Percentiles rank a stretch among this genome's conserved stretches.
Conservation (phyloP, 2,113 vertebrate genomes). For the Xenopus borealis region DNA sequence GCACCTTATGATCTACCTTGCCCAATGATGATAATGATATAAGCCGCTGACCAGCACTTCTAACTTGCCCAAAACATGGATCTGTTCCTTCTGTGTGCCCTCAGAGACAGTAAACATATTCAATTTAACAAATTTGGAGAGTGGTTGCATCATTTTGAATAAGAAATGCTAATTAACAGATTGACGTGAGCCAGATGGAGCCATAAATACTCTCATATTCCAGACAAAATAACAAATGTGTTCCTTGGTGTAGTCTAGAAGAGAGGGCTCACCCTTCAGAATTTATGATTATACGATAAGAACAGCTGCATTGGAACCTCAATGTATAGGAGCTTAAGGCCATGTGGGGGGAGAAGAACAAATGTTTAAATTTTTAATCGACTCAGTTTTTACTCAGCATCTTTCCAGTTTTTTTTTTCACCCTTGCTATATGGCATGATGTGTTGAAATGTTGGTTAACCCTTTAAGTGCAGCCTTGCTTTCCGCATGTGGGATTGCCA, state of each 20-base stretch:
- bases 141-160: slow-evolving; percentile 14
- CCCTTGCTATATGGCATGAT: too few relatives aligned
- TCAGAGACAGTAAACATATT: not conserved
- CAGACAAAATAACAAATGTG: slow-evolving; percentile 48
- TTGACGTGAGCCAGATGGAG: slow-evolving; percentile 41
- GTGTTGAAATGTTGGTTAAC: too few relatives aligned
- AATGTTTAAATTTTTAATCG: slow-evolving; percentile 8
- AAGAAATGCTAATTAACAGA: slow-evolving; percentile 41
- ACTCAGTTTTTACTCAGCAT: too few relatives aligned
- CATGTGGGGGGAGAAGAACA: slow-evolving; percentile 11
- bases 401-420: too few relatives aligned
- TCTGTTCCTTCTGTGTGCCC: too few relatives aligned
- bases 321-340: slow-evolving; percentile 29
- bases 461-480: too few relatives aligned
- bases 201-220: slow-evolving; percentile 43
- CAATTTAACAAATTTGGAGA: not conserved
- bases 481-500: too few relatives aligned
- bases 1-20: not conserved
- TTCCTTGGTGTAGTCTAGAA: slow-evolving; percentile 29
- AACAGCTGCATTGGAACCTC: slow-evolving; percentile 33
- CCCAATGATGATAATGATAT: not conserved
- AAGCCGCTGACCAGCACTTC: too few relatives aligned
- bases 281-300: slow-evolving; percentile 29
- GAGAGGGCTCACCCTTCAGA: slow-evolving; percentile 19
- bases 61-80: too few relatives aligned